phyloP scores from a whole-genome alignment of 2,888 invertebrate species.

The Drosophila nr. perissopoda region DNA sequence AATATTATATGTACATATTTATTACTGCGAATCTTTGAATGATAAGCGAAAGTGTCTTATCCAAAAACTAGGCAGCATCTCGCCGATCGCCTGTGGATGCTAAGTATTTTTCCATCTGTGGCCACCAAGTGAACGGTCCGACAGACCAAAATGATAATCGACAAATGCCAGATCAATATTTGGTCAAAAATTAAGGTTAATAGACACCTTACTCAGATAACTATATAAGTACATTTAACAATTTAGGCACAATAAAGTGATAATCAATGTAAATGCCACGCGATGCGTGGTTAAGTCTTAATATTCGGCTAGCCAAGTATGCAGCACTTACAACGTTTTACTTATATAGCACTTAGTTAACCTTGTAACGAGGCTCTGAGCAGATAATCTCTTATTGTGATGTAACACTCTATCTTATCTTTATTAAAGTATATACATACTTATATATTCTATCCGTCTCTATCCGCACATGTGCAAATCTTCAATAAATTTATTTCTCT shows the following conservation, averaged over 20 bases:
- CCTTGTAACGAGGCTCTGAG: slow-evolving; percentile 6
- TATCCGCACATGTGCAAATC: slow-evolving; percentile 2
- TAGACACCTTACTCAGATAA: slow-evolving; percentile 1
- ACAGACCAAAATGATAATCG: slow-evolving; percentile 2
- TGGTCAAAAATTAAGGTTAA: slow-evolving; percentile 35
- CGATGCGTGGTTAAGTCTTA: not conserved
- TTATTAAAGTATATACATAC: not conserved
- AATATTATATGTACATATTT: not conserved
- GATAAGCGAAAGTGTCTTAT: slow-evolving; percentile 15
- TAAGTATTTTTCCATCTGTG: slow-evolving; percentile 65
- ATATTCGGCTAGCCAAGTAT: not conserved
- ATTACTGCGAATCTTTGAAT: slow-evolving; percentile 18
- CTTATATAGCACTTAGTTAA: slow-evolving; percentile 6
- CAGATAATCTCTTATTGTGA: slow-evolving; percentile 7
- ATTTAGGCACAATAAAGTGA: slow-evolving; percentile 19
- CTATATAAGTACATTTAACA: not conserved
- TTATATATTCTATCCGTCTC: slow-evolving; percentile 1
- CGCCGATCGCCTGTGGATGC: slow-evolving; percentile 16
- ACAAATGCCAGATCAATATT: slow-evolving; percentile 52
- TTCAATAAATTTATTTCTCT: slow-evolving; percentile 32
- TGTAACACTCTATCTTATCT: slow-evolving; percentile 33
- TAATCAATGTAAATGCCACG: slow-evolving; percentile 44
- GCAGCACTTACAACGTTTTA: slow-evolving; percentile 5
- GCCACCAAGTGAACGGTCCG: slow-evolving; percentile 9
- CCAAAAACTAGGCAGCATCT: not conserved